Evolutionary conservation across 2,888 invertebrate species (phyloP).

Genomic region (Neria commutata): DNA sequence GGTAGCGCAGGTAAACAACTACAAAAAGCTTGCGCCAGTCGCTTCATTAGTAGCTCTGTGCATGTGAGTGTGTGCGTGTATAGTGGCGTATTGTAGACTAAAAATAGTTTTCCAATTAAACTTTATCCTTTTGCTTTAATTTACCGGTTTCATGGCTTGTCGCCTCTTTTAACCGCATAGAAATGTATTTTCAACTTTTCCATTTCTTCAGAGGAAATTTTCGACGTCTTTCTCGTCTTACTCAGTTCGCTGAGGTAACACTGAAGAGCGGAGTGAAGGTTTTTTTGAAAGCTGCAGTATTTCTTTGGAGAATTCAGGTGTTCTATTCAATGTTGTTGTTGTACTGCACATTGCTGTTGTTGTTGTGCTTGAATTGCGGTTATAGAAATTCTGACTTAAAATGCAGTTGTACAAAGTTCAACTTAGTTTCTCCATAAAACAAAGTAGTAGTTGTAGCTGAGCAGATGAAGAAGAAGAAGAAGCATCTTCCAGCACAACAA

Average conservation of each 20-base stretch:
- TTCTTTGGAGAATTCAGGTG: no score
- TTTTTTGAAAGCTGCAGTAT: no score
- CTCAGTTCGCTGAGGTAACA: no score
- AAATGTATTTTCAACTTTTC: slow-evolving; percentile 51
- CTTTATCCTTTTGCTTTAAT: slow-evolving; percentile 62
- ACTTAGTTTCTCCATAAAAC: no score
- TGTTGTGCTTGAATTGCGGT: background rate
- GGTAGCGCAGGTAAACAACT: background rate
- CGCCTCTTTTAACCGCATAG: slow-evolving; percentile 59
- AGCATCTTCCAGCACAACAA: no score
- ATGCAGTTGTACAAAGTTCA: background rate
- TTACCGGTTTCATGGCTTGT: slow-evolving; percentile 62
- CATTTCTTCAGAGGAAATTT: no score
- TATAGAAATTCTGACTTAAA: slow-evolving; percentile 9
- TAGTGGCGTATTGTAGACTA: slow-evolving; percentile 18
- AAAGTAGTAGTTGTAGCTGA: no score
- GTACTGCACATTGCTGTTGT: no score
- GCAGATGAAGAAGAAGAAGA: no score
- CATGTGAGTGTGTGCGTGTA: slow-evolving; percentile 9
- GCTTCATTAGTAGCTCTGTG: background rate
- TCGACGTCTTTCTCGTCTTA: no score
- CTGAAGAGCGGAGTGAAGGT: no score
- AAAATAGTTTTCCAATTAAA: slow-evolving; percentile 63
- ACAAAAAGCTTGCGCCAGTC: background rate
- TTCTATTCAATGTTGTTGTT: no score